Base-by-base conservation (phyloP, 2,113 vertebrate species). In the Pelecanus crispus region DNA sequence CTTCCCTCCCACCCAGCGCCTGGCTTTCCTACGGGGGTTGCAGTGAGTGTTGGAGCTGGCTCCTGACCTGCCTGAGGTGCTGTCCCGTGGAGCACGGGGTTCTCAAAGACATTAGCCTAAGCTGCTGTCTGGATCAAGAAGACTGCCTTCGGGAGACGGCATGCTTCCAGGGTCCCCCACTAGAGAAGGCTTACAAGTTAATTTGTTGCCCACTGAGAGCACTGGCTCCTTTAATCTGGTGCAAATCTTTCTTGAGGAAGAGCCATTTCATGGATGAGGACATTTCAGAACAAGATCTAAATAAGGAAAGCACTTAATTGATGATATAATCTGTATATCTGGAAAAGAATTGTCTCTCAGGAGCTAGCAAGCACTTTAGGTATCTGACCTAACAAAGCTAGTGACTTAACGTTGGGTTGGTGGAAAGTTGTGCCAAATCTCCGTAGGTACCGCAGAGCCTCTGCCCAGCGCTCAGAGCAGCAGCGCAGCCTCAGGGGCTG, bases 1-100 rank as follows among this genome's bases (percentile, higher is more conserved):
- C 74, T 59, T 1, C 56, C 9, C 73, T 66, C 36, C 79, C 26
- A 1, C 8, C 28, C 55, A 7, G 16, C 0, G 0, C 59, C 49
- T 5, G 49, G 4, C 4, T n/a, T 17, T 22, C 53, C 17, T 0
- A 0, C 1, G 0, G 0, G 1, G 15, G 15, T 1, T 21, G 44
- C 26, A 19, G 45, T 1, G 25, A 20, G 22, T 6, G 1, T 0
- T 31, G 44, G 40, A 71, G 50, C 50, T n/a, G n/a, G 3, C 6
- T 50, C 42, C 77, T 38, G 19, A 58, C 78, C 49, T 47, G 55
- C 56, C 55, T 1, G 6, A 24, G 49, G 2, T 9, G 26, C 70
- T 45, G 59, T 13, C 53, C 29, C 1, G 2, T 0, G 16, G 26
- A 42, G 18, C 58, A 8, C n/a, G 14, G 0, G 0, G 0, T 8